phyloP scores from a whole-genome alignment of 2,113 vertebrate genomes.

The Megaleporinus macrocephalus region DNA sequence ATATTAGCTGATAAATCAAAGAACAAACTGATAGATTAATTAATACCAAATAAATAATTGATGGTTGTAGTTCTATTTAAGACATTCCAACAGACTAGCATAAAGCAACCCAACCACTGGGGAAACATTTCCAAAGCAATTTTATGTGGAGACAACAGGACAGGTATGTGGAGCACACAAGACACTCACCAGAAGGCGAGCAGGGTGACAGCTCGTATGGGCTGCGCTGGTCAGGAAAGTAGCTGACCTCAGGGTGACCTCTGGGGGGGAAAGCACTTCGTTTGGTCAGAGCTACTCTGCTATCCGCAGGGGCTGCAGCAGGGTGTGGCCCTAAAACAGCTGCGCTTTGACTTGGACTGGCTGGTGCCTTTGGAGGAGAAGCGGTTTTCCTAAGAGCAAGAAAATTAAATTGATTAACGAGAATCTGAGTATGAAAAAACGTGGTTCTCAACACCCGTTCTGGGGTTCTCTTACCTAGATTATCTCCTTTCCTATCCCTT shows the following conservation, averaged over 20 bases:
- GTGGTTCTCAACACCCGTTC: too few species aligned
- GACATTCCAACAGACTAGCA: too few species aligned
- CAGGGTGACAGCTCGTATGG: conserved; percentile 85
- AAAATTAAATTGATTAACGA: background rate
- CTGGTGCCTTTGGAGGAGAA: conserved; percentile 88
- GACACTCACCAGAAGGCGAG: conserved; percentile 83
- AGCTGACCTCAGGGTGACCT: conserved; percentile 88
- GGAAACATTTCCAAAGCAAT: too few species aligned
- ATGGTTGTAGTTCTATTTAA: too few species aligned
- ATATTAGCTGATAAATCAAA: too few species aligned
- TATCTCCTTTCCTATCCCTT: too few species aligned
- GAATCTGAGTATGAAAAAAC: too few species aligned
- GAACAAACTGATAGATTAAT: too few species aligned
- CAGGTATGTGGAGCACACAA: background rate
- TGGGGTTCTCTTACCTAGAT: too few species aligned
- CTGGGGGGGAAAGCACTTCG: conserved; percentile 83
- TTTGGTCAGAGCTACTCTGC: conserved; percentile 80
- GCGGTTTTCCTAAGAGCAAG: conserved; percentile 60
- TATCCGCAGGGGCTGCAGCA: conserved; percentile 77
- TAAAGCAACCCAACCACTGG: too few species aligned
- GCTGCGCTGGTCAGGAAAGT: conserved; percentile 84
- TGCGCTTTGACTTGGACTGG: conserved; percentile 83
- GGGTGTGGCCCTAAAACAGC: conserved; percentile 80
- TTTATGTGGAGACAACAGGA: too few species aligned
- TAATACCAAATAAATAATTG: too few species aligned